Conservation (phyloP, 2,113 vertebrate species). For the Myotis brandtii region DNA sequence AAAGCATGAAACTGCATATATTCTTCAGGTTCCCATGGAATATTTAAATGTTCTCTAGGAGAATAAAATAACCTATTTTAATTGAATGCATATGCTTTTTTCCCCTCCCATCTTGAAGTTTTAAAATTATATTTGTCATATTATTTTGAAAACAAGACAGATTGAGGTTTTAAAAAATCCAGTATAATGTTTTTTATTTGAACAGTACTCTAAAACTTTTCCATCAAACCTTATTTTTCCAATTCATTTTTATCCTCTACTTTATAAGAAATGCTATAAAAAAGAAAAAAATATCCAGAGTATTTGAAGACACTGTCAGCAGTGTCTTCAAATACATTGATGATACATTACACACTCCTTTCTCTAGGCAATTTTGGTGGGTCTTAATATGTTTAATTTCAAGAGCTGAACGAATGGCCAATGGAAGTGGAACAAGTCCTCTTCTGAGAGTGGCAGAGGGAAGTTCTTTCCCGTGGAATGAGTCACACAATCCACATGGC, state of each 20-base stretch:
- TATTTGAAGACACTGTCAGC: neutral
- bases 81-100: slow-evolving; percentile 23
- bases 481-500: neutral
- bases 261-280: slow-evolving; percentile 18
- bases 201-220: slow-evolving; percentile 41
- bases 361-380: neutral
- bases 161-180: neutral
- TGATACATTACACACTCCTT: neutral
- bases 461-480: slow-evolving; percentile 52
- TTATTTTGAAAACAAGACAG: slow-evolving; percentile 57
- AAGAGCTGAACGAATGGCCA: neutral
- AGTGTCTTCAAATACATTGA: neutral
- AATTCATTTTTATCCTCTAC: neutral
- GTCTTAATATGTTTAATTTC: neutral
- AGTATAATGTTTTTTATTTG: slow-evolving; percentile 36
- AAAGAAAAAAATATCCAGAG: neutral
- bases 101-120: slow-evolving; percentile 49
- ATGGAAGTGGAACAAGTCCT: neutral
- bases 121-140: slow-evolving; percentile 56
- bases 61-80: slow-evolving; percentile 57
- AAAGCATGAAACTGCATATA: neutral
- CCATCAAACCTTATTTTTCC: slow-evolving; percentile 55
- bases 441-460: neutral
- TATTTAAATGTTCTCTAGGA: slow-evolving; percentile 16
- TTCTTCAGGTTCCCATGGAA: neutral